phyloP scores from a whole-genome alignment of 2,113 vertebrate species.

The Scomber colias region DNA sequence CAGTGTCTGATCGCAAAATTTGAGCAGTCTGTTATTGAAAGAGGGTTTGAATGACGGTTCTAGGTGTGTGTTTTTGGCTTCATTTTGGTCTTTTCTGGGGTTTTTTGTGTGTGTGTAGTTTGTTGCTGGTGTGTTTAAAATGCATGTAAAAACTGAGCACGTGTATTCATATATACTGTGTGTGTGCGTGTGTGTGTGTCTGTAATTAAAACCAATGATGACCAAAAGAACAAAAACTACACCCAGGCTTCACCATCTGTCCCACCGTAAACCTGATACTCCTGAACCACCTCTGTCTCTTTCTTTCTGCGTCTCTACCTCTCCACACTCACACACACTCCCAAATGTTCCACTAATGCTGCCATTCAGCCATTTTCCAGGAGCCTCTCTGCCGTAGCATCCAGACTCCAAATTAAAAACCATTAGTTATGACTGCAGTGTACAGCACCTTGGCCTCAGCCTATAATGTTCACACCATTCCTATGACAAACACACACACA shows the following conservation, averaged over 20 bases:
- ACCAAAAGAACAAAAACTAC: slow-evolving; percentile 41
- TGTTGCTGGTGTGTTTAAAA: slow-evolving; percentile 22
- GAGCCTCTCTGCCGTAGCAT: slow-evolving; percentile 42
- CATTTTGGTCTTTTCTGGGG: neutral
- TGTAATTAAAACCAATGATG: slow-evolving; percentile 58
- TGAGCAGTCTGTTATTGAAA: neutral
- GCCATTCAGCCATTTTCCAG: slow-evolving; percentile 52
- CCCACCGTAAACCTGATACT: slow-evolving; percentile 69
- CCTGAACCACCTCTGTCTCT: slow-evolving; percentile 50
- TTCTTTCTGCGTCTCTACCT: slow-evolving; percentile 39
- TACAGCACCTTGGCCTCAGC: slow-evolving; percentile 50
- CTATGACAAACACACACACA: slow-evolving; percentile 39
- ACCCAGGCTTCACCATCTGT: slow-evolving; percentile 71
- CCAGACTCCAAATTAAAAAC: slow-evolving; percentile 58
- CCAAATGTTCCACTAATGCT: slow-evolving; percentile 22
- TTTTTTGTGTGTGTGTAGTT: neutral
- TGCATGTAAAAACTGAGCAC: slow-evolving; percentile 21
- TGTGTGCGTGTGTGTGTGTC: slow-evolving; percentile 16
- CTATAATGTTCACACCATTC: slow-evolving; percentile 60
- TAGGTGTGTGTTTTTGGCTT: slow-evolving; percentile 2
- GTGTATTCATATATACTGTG: slow-evolving; percentile 1
- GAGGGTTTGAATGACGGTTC: slow-evolving; percentile 34
- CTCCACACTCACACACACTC: slow-evolving; percentile 26
- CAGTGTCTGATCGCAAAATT: slow-evolving; percentile 43
- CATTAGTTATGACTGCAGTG: slow-evolving; percentile 63